A percentile compares a stretch with the other conserved stretches of the same genome.
phyloP scores from a whole-genome alignment of 2,113 vertebrate genomes.

The Aldabrachelys gigantea region DNA sequence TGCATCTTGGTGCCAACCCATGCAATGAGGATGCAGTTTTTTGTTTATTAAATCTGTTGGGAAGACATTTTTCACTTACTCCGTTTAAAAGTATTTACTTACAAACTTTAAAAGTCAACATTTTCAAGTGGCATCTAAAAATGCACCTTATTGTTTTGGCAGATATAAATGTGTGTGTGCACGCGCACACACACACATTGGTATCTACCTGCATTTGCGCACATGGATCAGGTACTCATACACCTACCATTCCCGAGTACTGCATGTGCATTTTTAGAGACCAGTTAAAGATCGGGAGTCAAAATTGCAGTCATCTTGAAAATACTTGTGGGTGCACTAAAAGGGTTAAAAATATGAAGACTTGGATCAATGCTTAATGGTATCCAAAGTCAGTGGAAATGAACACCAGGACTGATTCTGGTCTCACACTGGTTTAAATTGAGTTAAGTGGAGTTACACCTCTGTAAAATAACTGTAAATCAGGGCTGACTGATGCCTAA shows the following conservation, averaged over 20 bases:
- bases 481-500: neutral
- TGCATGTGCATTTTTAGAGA: fast-evolving
- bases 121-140: neutral
- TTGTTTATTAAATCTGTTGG: neutral
- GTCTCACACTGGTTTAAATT: neutral
- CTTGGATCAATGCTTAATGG: neutral
- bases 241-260: neutral
- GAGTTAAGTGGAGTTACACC: neutral
- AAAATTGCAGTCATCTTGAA: neutral
- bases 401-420: neutral
- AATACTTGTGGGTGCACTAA: neutral
- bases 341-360: neutral
- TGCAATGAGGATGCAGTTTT: neutral
- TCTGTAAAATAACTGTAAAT: neutral
- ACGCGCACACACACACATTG: too few relatives aligned
- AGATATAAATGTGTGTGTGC: neutral
- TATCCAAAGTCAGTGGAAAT: neutral
- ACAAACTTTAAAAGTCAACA: neutral
- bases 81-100: neutral
- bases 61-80: neutral
- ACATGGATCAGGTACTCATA: neutral
- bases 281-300: fast-evolving
- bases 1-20: neutral
- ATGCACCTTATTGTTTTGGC: neutral
- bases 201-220: neutral